Percentiles rank a stretch among this genome's conserved stretches.
Conservation (phyloP, 1,140 invertebrate species). For the Coenobita brevimanus region DNA sequence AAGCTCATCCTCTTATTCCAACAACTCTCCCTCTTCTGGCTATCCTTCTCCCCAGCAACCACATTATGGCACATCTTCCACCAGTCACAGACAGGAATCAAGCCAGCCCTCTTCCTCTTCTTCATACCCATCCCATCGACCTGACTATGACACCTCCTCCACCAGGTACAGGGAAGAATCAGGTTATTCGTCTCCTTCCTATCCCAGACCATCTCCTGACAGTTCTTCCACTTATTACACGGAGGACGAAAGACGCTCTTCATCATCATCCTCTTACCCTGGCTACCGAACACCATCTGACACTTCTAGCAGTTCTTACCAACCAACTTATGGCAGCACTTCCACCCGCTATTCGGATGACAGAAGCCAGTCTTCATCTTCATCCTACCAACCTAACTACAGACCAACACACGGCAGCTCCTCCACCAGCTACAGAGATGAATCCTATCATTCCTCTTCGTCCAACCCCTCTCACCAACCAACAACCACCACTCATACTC, state of each 20-base stretch:
- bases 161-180: neutral
- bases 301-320: neutral
- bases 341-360: neutral
- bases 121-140: neutral
- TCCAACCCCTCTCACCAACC: neutral
- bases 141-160: neutral
- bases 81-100: neutral
- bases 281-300: neutral
- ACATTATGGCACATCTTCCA: neutral
- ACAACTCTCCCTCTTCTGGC: neutral
- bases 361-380: neutral
- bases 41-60: slow-evolving; percentile 7
- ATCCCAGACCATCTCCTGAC: slow-evolving; percentile 7
- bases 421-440: neutral
- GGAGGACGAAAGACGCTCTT: neutral
- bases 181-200: neutral
- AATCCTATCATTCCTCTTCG: neutral
- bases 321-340: slow-evolving; percentile 6
- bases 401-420: neutral
- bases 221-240: neutral
- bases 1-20: neutral
- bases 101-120: neutral
- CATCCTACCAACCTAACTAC: neutral
- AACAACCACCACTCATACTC: neutral
- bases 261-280: slow-evolving; percentile 12